Evolutionary conservation across 2,888 invertebrate species (phyloP).

Genomic region (Dromius quadrimaculatus): DNA sequence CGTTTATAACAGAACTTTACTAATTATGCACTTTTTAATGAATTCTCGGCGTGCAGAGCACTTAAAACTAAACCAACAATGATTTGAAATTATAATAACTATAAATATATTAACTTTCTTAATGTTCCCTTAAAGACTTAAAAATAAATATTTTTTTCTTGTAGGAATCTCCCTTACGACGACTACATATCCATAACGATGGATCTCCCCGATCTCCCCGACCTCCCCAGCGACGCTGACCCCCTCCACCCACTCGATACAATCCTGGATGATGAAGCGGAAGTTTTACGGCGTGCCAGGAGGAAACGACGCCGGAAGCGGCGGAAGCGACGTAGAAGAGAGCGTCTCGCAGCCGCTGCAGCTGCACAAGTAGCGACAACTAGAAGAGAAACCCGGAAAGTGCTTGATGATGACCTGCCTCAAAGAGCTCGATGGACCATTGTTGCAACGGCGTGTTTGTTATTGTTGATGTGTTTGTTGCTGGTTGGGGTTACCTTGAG

Average conservation of each 20-base stretch:
- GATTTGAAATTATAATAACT: not conserved
- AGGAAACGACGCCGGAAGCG: constrained; percentile 58
- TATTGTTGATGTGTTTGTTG: constrained; percentile 89
- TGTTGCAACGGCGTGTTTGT: constrained; percentile 88
- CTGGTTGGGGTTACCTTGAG: constrained; percentile 91
- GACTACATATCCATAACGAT: constrained; percentile 70
- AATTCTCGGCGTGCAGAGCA: not conserved
- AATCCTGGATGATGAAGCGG: constrained; percentile 60
- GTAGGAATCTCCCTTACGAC: constrained; percentile 67
- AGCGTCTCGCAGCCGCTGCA: constrained; percentile 55
- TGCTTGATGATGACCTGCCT: constrained; percentile 84
- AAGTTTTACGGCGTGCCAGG: constrained; percentile 60
- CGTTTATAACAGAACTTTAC: constrained; percentile 29
- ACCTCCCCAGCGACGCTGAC: too few relatives aligned
- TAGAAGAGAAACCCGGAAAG: constrained; percentile 67
- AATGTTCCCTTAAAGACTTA: too few relatives aligned
- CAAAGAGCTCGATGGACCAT: constrained; percentile 90
- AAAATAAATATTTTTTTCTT: too few relatives aligned
- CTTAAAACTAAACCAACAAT: not conserved
- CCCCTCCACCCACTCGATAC: too few relatives aligned
- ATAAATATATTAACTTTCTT: constrained; percentile 45
- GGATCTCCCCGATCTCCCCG: constrained; percentile 65
- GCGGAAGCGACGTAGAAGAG: constrained; percentile 52
- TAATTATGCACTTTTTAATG: constrained; percentile 21
- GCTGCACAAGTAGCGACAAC: too few relatives aligned